Conservation (phyloP, 2,797 vertebrate genomes). For the Labeo calbasu region DNA sequence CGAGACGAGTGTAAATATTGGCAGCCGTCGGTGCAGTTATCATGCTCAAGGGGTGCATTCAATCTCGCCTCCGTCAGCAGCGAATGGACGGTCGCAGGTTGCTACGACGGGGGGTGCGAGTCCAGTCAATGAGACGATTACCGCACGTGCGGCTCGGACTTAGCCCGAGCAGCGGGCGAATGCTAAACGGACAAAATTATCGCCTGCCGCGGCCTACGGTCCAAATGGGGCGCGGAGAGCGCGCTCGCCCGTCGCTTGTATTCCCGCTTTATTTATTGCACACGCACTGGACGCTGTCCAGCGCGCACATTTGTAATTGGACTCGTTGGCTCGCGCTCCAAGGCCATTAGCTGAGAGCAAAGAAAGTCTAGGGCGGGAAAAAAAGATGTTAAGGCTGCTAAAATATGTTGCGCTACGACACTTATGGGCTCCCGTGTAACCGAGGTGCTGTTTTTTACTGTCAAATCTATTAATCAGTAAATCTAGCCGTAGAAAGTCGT, state of each 20-base stretch:
- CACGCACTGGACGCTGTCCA: slow-evolving; percentile 59
- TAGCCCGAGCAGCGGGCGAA: slow-evolving; percentile 24
- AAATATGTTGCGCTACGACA: slow-evolving; percentile 62
- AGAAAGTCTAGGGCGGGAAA: slow-evolving; percentile 34
- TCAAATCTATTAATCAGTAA: slow-evolving; percentile 61
- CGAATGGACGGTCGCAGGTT: slow-evolving; percentile 44
- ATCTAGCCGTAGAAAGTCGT: slow-evolving; percentile 59
- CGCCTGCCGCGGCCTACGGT: slow-evolving; percentile 28
- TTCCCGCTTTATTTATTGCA: slow-evolving; percentile 58
- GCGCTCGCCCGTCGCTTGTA: slow-evolving; percentile 35
- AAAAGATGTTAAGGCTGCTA: slow-evolving; percentile 49
- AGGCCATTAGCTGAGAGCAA: slow-evolving; percentile 59
- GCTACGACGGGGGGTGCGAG: slow-evolving; percentile 21
- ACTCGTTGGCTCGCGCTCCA: slow-evolving; percentile 51
- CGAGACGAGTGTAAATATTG: slow-evolving; percentile 54
- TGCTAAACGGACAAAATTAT: slow-evolving; percentile 22
- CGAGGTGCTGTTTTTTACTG: slow-evolving; percentile 60
- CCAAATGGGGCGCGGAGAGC: slow-evolving; percentile 14
- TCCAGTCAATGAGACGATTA: slow-evolving; percentile 46
- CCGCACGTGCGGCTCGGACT: slow-evolving; percentile 21
- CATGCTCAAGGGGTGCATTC: slow-evolving; percentile 54
- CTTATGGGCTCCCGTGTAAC: slow-evolving; percentile 60
- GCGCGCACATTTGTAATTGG: slow-evolving; percentile 61
- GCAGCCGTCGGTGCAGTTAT: slow-evolving; percentile 42
- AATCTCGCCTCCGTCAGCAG: slow-evolving; percentile 36